Conservation (phyloP, 2,888 invertebrate genomes). For the Ophioninae sp. region DNA sequence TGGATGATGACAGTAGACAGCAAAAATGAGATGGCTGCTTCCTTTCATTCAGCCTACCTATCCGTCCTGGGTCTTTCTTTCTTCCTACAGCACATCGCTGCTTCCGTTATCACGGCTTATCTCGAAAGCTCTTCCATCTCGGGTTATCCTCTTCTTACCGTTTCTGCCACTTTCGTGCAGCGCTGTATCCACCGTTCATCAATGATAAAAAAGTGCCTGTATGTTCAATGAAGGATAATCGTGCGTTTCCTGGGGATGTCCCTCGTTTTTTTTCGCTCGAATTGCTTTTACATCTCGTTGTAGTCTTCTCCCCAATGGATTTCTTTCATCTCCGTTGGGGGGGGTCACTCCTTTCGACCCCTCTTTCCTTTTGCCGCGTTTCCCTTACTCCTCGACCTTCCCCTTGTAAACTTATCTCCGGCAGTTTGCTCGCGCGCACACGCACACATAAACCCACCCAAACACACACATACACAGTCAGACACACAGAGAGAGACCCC, state of each 20-base stretch:
- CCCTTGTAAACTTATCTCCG: conserved; percentile 24
- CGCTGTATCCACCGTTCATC: too few relatives aligned
- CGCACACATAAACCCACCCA: conserved; percentile 60
- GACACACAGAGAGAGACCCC: too few relatives aligned
- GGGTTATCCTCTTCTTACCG: too few relatives aligned
- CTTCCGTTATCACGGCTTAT: too few relatives aligned
- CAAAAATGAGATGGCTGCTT: conserved; percentile 42
- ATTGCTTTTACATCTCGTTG: conserved; percentile 64
- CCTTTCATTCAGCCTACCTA: too few relatives aligned
- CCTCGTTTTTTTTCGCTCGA: conserved; percentile 59
- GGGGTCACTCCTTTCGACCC: neutral
- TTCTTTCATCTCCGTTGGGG: neutral
- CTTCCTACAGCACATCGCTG: too few relatives aligned
- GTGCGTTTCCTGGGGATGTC: too few relatives aligned
- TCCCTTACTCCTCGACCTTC: conserved; percentile 11
- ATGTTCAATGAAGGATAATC: too few relatives aligned
- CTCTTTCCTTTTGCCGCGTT: conserved; percentile 1
- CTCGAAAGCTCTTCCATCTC: too few relatives aligned
- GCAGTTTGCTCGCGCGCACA: conserved; percentile 51
- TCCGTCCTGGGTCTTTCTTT: too few relatives aligned
- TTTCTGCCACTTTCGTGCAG: too few relatives aligned
- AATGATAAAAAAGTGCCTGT: too few relatives aligned
- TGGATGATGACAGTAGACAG: conserved; percentile 44
- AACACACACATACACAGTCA: conserved; percentile 59
- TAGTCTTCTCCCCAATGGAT: neutral